Evolutionary conservation across 2,888 invertebrate species (phyloP).

Genomic region (Eupithecia subumbrata): DNA sequence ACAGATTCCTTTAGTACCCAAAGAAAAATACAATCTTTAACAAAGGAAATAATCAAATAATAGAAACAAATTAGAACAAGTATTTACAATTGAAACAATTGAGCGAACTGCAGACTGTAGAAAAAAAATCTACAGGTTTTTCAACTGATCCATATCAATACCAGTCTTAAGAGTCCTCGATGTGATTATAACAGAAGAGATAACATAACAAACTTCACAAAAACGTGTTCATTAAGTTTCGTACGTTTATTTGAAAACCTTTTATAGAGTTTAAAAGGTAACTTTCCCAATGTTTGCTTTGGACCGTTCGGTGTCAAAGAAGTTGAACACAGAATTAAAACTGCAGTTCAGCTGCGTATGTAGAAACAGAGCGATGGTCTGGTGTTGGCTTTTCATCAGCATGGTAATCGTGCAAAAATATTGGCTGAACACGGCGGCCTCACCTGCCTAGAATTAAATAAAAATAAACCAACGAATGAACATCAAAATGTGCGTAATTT

Average conservation of each 20-base stretch:
- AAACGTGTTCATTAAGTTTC: not conserved
- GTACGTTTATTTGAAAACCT: not conserved
- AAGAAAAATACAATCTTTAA: no score
- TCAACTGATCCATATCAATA: no score
- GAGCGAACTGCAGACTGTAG: no score
- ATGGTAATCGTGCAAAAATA: slow-evolving; percentile 83
- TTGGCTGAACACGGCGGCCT: slow-evolving; percentile 69
- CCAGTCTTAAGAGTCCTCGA: not conserved
- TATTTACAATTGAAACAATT: no score
- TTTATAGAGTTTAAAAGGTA: slow-evolving; percentile 2
- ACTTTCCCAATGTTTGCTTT: slow-evolving; percentile 11
- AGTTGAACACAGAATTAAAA: slow-evolving; percentile 65
- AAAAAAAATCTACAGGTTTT: no score
- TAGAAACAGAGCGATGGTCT: slow-evolving; percentile 60
- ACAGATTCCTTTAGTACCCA: no score
- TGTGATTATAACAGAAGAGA: not conserved
- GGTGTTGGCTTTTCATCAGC: slow-evolving; percentile 83
- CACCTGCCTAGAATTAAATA: slow-evolving; percentile 82
- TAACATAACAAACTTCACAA: not conserved
- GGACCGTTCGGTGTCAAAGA: slow-evolving; percentile 53
- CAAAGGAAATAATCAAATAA: no score
- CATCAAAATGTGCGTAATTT: slow-evolving; percentile 72
- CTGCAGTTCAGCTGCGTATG: slow-evolving; percentile 54
- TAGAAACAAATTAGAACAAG: no score
- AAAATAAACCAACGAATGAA: slow-evolving; percentile 75